phyloP scores from a whole-genome alignment of 2,888 invertebrate genomes.

The Platynereis dumerilii region DNA sequence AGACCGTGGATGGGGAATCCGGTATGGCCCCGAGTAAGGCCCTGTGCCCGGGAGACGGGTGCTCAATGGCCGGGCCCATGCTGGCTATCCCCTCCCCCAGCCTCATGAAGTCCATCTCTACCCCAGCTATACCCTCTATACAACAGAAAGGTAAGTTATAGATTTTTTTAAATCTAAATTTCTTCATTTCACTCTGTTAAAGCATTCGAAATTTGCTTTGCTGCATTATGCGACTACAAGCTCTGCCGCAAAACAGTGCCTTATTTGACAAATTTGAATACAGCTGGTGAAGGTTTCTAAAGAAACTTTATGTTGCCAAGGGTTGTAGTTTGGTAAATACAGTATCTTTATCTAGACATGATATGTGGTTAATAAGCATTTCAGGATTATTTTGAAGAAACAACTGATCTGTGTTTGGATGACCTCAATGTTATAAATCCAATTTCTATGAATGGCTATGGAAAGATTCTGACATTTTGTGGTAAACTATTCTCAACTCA shows the following conservation, averaged over 20 bases:
- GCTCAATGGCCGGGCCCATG: conserved; percentile 5
- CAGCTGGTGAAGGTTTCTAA: too few relatives aligned
- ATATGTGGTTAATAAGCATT: too few relatives aligned
- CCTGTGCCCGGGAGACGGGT: conserved; percentile 8
- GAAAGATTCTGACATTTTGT: too few relatives aligned
- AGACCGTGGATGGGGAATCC: conserved; percentile 16
- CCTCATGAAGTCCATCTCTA: conserved; percentile 54
- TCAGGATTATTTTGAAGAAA: too few relatives aligned
- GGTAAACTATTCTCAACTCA: too few relatives aligned
- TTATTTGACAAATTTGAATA: not conserved
- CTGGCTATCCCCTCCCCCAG: conserved; percentile 14
- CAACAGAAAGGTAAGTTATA: conserved; percentile 21
- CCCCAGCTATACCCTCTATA: conserved; percentile 53
- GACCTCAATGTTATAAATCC: too few relatives aligned
- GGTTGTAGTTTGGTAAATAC: too few relatives aligned
- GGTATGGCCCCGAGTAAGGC: not conserved
- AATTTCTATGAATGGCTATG: too few relatives aligned
- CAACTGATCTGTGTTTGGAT: too few relatives aligned
- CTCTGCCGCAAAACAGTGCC: not conserved
- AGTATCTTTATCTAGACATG: too few relatives aligned
- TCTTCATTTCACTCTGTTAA: not conserved
- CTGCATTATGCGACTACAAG: not conserved
- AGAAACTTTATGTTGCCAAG: too few relatives aligned
- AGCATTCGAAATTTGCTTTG: not conserved
- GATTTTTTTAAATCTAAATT: not conserved